Conservation (phyloP, 92 coral and sea anemone genomes). For the Montipora capitata region DNA sequence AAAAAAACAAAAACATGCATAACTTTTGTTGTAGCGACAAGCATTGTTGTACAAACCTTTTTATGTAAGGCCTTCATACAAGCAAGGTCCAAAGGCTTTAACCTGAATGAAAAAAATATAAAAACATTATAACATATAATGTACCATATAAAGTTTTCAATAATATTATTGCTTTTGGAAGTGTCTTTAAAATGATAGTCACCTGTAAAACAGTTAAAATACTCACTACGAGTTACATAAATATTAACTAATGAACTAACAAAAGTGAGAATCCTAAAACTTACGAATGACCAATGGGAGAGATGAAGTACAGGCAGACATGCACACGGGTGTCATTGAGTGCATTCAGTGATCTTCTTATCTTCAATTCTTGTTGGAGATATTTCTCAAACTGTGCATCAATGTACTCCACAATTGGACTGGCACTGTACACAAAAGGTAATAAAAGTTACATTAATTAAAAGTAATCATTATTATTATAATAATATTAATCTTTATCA, state of each 20-base stretch:
- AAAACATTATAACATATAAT: too few relatives aligned
- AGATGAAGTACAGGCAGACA: slow-evolving; percentile 94
- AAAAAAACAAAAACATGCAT: too few relatives aligned
- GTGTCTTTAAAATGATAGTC: too few relatives aligned
- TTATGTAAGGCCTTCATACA: slow-evolving; percentile 97
- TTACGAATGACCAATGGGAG: slow-evolving; percentile 99
- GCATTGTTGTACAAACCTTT: slow-evolving; percentile 72
- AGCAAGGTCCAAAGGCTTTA: slow-evolving; percentile 94
- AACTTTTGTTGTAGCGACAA: too few relatives aligned
- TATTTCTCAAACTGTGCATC: slow-evolving; percentile 95
- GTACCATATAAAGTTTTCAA: too few relatives aligned
- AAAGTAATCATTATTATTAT: too few relatives aligned
- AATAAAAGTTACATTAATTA: too few relatives aligned
- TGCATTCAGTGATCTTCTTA: slow-evolving; percentile 85
- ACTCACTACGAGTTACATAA: too few relatives aligned
- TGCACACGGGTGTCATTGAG: slow-evolving; percentile 93
- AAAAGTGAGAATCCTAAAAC: slow-evolving; percentile 27
- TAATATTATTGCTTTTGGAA: too few relatives aligned
- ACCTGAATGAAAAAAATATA: slow-evolving; percentile 46
- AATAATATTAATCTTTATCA: too few relatives aligned
- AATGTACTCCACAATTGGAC: slow-evolving; percentile 92
- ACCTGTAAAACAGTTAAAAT: too few relatives aligned
- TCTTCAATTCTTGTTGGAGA: slow-evolving; percentile 97
- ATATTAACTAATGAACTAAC: too few relatives aligned
- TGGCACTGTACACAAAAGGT: slow-evolving; percentile 35